These are phyloP conservation scores for Neolamprologus variostigma DNA, from an alignment of 2,113 vertebrate species.

Conservation along the genomic window DNA sequence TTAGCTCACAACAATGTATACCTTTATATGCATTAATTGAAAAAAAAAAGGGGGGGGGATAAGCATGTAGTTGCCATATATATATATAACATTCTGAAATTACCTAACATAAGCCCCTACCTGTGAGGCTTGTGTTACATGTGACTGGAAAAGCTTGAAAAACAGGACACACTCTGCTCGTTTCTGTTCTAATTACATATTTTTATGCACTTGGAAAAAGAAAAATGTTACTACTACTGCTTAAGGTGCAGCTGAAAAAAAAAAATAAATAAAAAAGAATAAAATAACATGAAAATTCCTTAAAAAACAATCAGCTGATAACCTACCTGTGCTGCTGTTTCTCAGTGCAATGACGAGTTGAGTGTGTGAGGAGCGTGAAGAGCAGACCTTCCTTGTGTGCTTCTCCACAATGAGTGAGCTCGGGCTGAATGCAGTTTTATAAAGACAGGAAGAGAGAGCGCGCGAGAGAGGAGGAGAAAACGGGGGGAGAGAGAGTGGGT, in stretches of 20 bases:
- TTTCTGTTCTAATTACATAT: not conserved
- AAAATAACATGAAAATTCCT: not conserved
- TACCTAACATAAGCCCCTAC: not conserved
- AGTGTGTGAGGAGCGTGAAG: not conserved
- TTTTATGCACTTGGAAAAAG: not conserved
- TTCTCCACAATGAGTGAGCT: slow-evolving; percentile 1
- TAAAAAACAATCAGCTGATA: not conserved
- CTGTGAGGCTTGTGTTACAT: not conserved
- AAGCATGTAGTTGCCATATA: not conserved
- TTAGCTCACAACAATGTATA: not conserved
- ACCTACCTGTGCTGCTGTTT: slow-evolving; percentile 9
- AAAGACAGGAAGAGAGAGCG: not conserved
- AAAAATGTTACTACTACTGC: not conserved
- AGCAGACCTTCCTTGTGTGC: not conserved
- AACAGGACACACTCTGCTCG: not conserved
- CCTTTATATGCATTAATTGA: not conserved
- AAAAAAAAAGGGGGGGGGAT: not conserved
- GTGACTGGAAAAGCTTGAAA: not conserved
- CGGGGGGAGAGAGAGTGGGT: not conserved
- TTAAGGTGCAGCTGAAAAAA: not conserved
- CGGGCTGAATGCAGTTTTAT: slow-evolving; percentile 7
- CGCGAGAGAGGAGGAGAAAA: not conserved
- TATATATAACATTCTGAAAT: not conserved
- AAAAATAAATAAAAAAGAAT: not conserved
- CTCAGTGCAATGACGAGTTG: not conserved